Base-by-base conservation (phyloP, 1,140 invertebrate species). In the Bombus affinis region DNA sequence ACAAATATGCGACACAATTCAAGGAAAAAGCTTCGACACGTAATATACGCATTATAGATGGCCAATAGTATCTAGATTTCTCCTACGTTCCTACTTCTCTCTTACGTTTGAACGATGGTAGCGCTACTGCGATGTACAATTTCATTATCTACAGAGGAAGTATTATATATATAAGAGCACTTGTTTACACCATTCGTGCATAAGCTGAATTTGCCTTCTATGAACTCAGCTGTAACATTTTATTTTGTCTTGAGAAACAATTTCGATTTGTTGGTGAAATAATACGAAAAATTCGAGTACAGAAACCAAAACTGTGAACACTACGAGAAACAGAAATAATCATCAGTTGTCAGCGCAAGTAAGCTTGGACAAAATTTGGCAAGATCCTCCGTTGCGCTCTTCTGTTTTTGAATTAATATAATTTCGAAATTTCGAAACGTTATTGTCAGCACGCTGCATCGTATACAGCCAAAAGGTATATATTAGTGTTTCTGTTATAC, bases 1-100 rank as follows among this genome's bases (percentile, higher is more conserved):
- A 77, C 44, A 66, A 78, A 76, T 74, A 77, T 76, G 73, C 44
- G 65, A 76, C 62, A 83, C 44, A 22, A 77, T 22, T 66, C 13
- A 53, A 35, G n/a, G 44, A 83, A 76, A 70, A 32, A 35, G 13
- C 6, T 32, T 18, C 25, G 25, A 53, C 35, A 32, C 44, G 73
- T 68, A 25, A 57, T 39, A 18, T 18, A 32, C n/a, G 25, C 44
- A 32, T 57, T 39, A 3, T 10, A 32, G 1, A n/a, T 35, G 28
- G 32, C 81, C 74, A 77, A 77, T 77, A 57, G 1, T n/a, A 37
- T 57, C 22, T 22, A 25, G 5, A 10, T 35, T 57, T 65, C 22
- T 37, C 73, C 73, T 53, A 42, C 62, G 39, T 2, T 13, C 81
- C 74, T 42, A 35, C 65, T 53, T 2, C 25, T 57, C 12, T 10